A percentile compares a stretch with the other conserved stretches of the same genome.
These are phyloP conservation scores for Urocyon cinereoargenteus DNA, from an alignment of 2,797 vertebrate genomes.

Conservation along the genomic window DNA sequence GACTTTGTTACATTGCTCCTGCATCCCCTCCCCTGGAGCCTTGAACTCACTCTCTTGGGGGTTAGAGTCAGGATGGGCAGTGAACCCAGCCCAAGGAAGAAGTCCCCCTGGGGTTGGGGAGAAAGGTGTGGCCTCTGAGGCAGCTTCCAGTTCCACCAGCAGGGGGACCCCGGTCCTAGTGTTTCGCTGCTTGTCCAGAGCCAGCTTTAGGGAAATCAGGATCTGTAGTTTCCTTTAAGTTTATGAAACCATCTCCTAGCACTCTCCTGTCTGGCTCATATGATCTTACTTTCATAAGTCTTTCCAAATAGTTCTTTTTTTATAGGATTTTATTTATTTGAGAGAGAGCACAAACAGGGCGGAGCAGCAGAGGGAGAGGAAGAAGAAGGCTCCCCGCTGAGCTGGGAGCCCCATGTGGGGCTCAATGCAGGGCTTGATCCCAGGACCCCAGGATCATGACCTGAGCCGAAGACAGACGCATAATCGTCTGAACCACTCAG, in stretches of 20 bases:
- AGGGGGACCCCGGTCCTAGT: conserved; percentile 72
- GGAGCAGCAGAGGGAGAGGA: too few species aligned
- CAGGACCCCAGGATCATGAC: too few species aligned
- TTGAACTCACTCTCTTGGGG: neutral
- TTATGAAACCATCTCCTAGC: neutral
- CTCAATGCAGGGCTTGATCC: too few species aligned
- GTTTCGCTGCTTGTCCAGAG: neutral
- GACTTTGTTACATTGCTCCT: neutral
- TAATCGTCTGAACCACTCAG: too few species aligned
- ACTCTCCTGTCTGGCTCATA: neutral
- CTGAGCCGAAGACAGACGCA: too few species aligned
- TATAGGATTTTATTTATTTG: too few species aligned
- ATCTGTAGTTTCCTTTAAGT: neutral
- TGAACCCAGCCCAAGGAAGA: neutral
- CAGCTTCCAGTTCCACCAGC: conserved; percentile 38
- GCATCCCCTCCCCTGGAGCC: rapidly evolving
- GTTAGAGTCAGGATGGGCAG: neutral
- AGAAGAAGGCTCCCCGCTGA: too few species aligned
- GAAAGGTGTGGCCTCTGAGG: neutral
- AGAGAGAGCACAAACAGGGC: too few species aligned
- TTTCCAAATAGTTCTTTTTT: neutral
- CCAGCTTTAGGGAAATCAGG: neutral
- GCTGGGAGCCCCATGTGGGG: too few species aligned
- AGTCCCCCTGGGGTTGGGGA: rapidly evolving
- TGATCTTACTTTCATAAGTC: neutral